phyloP scores from a whole-genome alignment of 2,888 invertebrate genomes.

The Eupeodes luniger region DNA sequence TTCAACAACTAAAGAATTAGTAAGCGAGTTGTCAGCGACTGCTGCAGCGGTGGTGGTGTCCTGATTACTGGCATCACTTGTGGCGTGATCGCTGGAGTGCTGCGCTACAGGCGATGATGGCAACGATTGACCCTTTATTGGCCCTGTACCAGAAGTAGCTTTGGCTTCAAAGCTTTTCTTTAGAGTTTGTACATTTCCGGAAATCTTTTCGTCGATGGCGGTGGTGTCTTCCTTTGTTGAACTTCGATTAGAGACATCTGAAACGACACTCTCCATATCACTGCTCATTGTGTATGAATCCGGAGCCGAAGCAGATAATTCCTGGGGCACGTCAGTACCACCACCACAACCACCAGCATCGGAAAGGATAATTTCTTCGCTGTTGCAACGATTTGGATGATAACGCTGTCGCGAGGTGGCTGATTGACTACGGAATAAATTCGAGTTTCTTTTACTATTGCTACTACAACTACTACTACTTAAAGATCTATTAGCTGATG shows the following conservation, averaged over 20 bases:
- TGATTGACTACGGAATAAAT: constrained; percentile 82
- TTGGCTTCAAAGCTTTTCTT: constrained; percentile 96
- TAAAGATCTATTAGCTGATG: constrained; percentile 65
- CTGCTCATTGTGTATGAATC: constrained; percentile 83
- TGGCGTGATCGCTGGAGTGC: constrained; percentile 76
- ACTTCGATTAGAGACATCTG: constrained; percentile 50
- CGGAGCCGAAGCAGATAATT: constrained; percentile 87
- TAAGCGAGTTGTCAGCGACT: constrained; percentile 35
- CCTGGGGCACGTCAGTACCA: constrained; percentile 65
- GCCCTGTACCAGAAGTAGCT: constrained; percentile 78
- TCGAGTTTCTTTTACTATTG: constrained; percentile 78
- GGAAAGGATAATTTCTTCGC: constrained; percentile 82
- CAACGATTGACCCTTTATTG: constrained; percentile 85
- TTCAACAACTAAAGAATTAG: constrained; percentile 58
- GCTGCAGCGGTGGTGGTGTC: constrained; percentile 52
- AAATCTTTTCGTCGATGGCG: constrained; percentile 82
- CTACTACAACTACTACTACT: constrained; percentile 72
- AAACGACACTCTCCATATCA: constrained; percentile 79
- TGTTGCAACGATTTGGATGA: constrained; percentile 82
- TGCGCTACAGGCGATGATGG: constrained; percentile 88
- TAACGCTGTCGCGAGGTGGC: constrained; percentile 81
- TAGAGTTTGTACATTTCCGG: constrained; percentile 92
- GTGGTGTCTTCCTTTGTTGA: constrained; percentile 55
- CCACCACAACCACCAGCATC: constrained; percentile 6
- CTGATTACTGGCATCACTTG: constrained; percentile 62